Percentiles rank a stretch among this genome's conserved stretches.
Evolutionary conservation across 2,113 vertebrate genomes (phyloP).

Genomic region (Acrocephalus arundinaceus): DNA sequence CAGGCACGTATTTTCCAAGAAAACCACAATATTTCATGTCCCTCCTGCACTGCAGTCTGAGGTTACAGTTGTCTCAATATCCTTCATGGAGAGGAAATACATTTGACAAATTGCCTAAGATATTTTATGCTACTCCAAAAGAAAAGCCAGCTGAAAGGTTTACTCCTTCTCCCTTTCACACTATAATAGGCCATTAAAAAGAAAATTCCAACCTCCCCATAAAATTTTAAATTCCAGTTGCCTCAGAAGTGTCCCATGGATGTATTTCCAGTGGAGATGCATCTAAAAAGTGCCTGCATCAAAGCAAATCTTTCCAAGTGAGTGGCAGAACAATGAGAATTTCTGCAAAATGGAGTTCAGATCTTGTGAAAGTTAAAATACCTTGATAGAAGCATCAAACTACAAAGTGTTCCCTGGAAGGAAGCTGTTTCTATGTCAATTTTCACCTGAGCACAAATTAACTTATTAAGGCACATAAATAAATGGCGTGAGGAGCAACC

Average conservation of each 20-base stretch:
- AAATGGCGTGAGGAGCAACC: not conserved
- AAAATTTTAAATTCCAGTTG: not conserved
- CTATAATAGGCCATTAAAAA: not conserved
- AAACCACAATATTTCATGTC: not conserved
- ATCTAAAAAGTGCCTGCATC: not conserved
- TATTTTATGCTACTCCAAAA: not conserved
- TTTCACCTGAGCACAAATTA: not conserved
- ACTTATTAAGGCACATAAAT: not conserved
- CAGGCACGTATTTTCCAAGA: not conserved
- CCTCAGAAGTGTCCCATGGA: not conserved
- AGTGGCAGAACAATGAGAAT: not conserved
- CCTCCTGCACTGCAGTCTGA: not conserved
- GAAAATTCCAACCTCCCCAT: fast-evolving
- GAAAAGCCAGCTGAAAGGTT: not conserved
- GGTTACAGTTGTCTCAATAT: not conserved
- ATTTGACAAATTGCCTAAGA: not conserved
- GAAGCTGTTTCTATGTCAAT: not conserved
- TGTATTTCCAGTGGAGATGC: not conserved
- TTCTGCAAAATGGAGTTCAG: not conserved
- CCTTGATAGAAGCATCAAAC: not conserved
- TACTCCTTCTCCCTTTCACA: not conserved
- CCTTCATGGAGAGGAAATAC: not conserved
- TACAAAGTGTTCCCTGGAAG: not conserved
- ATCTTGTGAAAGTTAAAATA: not conserved
- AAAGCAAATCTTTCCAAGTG: not conserved